Evolutionary conservation across 2,797 vertebrate species (phyloP), one percentile per base, ranked within the genome.

Genomic region (Pseudochirops cupreus): DNA sequence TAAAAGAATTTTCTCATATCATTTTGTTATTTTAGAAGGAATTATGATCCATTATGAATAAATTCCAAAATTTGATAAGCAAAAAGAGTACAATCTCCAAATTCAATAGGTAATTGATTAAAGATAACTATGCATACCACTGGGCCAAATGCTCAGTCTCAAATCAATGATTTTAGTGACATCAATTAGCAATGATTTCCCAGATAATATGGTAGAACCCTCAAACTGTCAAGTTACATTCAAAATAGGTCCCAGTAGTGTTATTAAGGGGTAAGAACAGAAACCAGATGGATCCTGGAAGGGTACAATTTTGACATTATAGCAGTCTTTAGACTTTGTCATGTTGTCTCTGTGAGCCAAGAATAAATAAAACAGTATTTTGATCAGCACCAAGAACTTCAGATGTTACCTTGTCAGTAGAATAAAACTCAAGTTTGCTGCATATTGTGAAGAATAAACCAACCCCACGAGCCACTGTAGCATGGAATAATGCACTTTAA

Each of bases 131-230:
- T 62, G 12, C 26, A 87, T 94, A 67, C 82, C 67, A 92, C 24
- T 94, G 90, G 57, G 52, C 56, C 90, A 97, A 97, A 95, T 91
- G 10, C 1, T 96, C 93, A 95, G 96, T 96, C 54, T 97, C 67
- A 96, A 96, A 94, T 97, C 96, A 95, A 54, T 96, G 93, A 94
- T 96, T 97, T 94, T 94, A 54, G 39, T 96, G 95, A 97, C 94
- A 97, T 92, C 94, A 95, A 96, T 97, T 94, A 96, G 55, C 90
- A 95, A 89, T 94, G 55, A 94, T 97, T 97, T 94, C 82, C 92
- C 92, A 97, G 97, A 95, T 95, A 96, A 94, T 67, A 58, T 96
- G 91, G 9, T 93, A 93, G 89, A 93, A 93, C 2, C 33, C 46
- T 95, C 28, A 55, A 96, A 94, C 46, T 96, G 92, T 95, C 91